Evolutionary conservation across 2,797 vertebrate species (phyloP).

Genomic region (Tamandua tetradactyla): DNA sequence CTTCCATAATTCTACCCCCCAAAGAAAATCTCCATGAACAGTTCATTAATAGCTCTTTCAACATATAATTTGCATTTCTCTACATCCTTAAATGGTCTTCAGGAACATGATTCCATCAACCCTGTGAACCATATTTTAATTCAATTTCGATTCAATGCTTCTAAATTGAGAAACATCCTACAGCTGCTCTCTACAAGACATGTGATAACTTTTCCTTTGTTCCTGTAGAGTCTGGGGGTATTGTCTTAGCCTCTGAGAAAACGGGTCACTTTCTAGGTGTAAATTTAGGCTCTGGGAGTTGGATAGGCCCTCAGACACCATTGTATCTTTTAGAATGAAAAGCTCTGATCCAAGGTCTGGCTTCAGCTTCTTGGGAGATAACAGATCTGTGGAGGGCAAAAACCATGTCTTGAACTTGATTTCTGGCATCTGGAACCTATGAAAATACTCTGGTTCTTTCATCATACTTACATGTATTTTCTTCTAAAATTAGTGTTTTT

Average conservation of each 20-base stretch:
- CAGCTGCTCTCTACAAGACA: background rate
- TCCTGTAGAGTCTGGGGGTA: background rate
- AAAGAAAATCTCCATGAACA: background rate
- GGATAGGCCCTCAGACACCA: background rate
- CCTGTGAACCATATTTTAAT: background rate
- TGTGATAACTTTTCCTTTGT: background rate
- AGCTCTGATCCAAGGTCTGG: background rate
- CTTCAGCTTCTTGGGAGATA: background rate
- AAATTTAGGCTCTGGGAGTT: background rate
- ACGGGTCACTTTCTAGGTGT: background rate
- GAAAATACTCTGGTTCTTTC: background rate
- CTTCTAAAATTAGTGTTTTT: background rate
- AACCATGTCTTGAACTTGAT: background rate
- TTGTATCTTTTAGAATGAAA: background rate
- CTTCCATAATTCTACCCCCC: background rate
- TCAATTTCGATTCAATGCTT: background rate
- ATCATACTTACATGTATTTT: background rate
- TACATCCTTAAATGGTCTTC: background rate
- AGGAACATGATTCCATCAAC: background rate
- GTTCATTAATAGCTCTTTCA: background rate
- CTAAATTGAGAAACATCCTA: background rate
- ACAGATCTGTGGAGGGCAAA: background rate
- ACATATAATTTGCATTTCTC: background rate
- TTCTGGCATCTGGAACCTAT: background rate
- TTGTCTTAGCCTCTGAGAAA: background rate